phyloP scores from a whole-genome alignment of 1,140 invertebrate species.

The Diabrotica undecimpunctata region DNA sequence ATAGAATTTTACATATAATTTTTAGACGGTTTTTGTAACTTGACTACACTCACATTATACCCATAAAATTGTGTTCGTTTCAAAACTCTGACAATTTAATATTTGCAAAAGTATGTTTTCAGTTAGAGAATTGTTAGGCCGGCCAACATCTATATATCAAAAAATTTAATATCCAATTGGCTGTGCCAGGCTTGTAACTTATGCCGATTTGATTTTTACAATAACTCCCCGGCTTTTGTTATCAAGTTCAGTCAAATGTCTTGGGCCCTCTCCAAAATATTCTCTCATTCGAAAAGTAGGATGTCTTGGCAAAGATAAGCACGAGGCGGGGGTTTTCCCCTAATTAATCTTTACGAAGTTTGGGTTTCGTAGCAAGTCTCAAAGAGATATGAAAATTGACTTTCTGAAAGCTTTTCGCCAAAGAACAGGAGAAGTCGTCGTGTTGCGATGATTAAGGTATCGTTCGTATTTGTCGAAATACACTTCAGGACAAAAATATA shows the following conservation, averaged over 20 bases:
- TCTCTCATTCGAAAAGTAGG: background rate
- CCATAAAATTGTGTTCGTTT: no score
- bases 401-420: background rate
- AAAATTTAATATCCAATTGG: no score
- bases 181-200: no score
- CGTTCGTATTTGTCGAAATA: slow-evolving; percentile 1
- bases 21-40: no score
- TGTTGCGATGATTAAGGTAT: slow-evolving; percentile 4
- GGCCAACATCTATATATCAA: no score
- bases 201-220: no score
- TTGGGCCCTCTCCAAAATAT: background rate
- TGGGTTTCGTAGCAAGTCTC: slow-evolving; percentile 6
- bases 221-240: background rate
- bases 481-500: background rate
- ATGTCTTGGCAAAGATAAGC: background rate
- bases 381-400: slow-evolving; percentile 11
- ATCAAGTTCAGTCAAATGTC: slow-evolving; percentile 6
- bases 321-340: background rate
- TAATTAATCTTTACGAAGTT: slow-evolving; percentile 10
- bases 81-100: no score
- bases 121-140: no score
- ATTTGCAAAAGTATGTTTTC: no score
- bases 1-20: no score
- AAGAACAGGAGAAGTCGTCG: background rate
- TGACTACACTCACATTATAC: no score